Percentiles rank a stretch among this genome's conserved stretches.
These are phyloP conservation scores for Geophilus truncorum DNA, from an alignment of 2,888 invertebrate genomes.

Conservation along the genomic window DNA sequence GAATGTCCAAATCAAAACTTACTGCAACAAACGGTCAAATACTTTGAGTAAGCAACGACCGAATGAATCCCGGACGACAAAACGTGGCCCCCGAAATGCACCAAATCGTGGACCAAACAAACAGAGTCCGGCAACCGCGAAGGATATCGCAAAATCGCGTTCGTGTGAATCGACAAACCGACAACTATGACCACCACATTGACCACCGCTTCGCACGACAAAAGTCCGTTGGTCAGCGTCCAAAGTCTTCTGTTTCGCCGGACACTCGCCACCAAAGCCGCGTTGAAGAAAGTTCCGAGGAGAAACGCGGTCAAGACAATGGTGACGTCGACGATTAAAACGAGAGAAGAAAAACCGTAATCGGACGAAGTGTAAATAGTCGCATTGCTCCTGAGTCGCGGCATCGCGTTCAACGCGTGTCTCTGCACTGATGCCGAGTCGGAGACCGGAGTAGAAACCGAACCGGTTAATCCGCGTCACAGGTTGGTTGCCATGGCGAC, in stretches of 20 bases:
- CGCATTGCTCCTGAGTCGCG: not conserved
- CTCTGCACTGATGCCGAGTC: not conserved
- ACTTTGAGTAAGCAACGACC: not conserved
- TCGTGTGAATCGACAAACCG: not conserved
- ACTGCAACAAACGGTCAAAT: not conserved
- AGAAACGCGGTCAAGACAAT: not conserved
- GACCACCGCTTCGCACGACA: not conserved
- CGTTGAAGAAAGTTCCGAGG: constrained; percentile 3
- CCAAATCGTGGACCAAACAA: not conserved
- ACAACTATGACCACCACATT: not conserved
- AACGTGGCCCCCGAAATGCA: not conserved
- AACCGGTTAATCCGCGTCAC: not conserved
- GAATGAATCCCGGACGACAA: not conserved
- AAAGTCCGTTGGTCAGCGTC: constrained; percentile 29
- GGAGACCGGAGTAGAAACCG: not conserved
- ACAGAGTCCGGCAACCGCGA: not conserved
- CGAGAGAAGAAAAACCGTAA: not conserved
- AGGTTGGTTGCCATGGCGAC: not conserved
- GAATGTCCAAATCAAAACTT: no score
- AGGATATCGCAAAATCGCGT: constrained; percentile 1
- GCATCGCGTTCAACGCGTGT: not conserved
- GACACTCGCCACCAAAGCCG: not conserved
- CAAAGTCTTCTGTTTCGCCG: not conserved
- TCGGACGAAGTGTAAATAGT: not conserved
- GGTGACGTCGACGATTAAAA: not conserved